Evolutionary conservation across 2,888 invertebrate genomes (phyloP).

Genomic region (Drosophila monieri): DNA sequence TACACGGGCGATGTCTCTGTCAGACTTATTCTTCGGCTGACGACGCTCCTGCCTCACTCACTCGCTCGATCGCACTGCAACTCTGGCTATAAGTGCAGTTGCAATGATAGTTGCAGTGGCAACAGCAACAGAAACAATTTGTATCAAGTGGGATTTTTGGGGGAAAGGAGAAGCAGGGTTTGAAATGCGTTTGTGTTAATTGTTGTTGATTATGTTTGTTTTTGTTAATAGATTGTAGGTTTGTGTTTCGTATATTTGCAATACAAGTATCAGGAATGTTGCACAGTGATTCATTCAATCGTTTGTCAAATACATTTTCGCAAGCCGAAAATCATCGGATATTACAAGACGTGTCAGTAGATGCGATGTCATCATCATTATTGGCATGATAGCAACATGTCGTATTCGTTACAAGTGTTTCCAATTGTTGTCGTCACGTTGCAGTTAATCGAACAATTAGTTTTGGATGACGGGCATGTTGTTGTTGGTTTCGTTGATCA

Average conservation of each 20-base stretch:
- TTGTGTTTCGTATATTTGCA: slow-evolving; percentile 32
- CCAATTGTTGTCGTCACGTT: slow-evolving; percentile 32
- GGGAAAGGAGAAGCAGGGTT: slow-evolving; percentile 2
- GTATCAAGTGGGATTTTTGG: slow-evolving; percentile 9
- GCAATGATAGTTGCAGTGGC: neutral
- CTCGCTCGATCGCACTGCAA: slow-evolving; percentile 21
- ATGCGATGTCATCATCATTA: slow-evolving; percentile 84
- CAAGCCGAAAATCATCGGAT: slow-evolving; percentile 84
- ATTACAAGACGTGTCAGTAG: slow-evolving; percentile 83
- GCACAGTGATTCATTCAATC: slow-evolving; percentile 74
- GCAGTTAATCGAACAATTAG: slow-evolving; percentile 14
- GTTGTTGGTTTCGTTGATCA: slow-evolving; percentile 28
- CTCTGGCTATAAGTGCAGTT: slow-evolving; percentile 17
- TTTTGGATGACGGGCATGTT: slow-evolving; percentile 2
- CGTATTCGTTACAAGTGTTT: slow-evolving; percentile 56
- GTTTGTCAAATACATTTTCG: slow-evolving; percentile 80
- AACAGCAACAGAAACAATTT: slow-evolving; percentile 13
- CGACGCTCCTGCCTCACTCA: slow-evolving; percentile 28
- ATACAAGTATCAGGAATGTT: slow-evolving; percentile 43
- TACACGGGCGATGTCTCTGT: slow-evolving; percentile 35
- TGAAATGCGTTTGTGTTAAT: slow-evolving; percentile 14
- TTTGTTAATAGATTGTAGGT: slow-evolving; percentile 1
- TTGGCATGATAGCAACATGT: slow-evolving; percentile 72
- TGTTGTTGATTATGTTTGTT: slow-evolving; percentile 25
- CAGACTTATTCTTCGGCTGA: slow-evolving; percentile 81